Base-by-base conservation (phyloP, 1,140 invertebrate species). In the Carposina sasakii region DNA sequence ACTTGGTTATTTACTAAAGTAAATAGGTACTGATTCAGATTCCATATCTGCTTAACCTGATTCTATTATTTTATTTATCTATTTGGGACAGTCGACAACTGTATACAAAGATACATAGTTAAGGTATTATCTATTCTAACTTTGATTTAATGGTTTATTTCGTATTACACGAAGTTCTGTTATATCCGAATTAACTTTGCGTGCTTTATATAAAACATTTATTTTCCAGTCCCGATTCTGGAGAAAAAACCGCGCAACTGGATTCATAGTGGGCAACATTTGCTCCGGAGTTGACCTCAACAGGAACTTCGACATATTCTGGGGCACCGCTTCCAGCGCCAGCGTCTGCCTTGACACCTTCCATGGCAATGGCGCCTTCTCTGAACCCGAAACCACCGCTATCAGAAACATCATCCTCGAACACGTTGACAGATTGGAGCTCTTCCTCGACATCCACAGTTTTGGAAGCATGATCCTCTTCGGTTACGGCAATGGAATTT, bases 261-360 rank as follows among this genome's bases (percentile, higher is more conserved):
- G 66, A 17, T 54, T 47, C 42, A 55, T 59, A 2, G 36, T 28
- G 1, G 67, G 65, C 0, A 23, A 58, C 3, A 30, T 54, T 0
- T 90, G 90, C 47, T 26, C 43, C 0, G 90, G 90, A 2, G 87
- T 88, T 0, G 90, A 92, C 57, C 65, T 87, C 0, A 91, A 91
- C 63, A 73, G 90, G 3, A 91, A 91, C 57, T 91, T 88, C 39
- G 88, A 87, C 22, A 81, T 85, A 24, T 71, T 84, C 37, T 91
- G 89, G 89, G 53, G 63, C n/a, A 54, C 61, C 4, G 55, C 60
- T 0, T 72, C 76, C 12, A 74, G 67, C 33, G 77, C 66, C 2
- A 83, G 86, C 56, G 88, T 89, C 1, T 95, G 93, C 64, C 67
- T 68, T 2, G 89, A 93, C 0, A 90, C 87, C 3, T 95, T 87